A percentile compares a stretch with the other conserved stretches of the same genome.
phyloP scores from a whole-genome alignment of 2,888 invertebrate species.

The Molanna angustata region DNA sequence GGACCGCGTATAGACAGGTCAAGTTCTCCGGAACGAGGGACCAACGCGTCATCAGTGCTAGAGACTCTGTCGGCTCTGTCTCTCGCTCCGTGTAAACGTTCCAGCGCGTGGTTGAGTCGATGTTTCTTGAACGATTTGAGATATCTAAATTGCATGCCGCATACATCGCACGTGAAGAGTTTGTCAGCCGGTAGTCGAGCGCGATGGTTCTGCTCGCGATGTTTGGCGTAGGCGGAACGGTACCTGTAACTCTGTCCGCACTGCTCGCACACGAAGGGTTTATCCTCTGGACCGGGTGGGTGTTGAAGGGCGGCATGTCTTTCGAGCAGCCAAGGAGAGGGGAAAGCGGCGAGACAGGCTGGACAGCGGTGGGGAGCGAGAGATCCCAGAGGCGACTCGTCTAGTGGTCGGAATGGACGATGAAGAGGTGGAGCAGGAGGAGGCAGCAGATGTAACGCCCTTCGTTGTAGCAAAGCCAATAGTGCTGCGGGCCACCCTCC shows the following conservation, averaged over 20 bases:
- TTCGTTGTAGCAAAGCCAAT: slow-evolving; percentile 48
- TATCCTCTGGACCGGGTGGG: slow-evolving; percentile 71
- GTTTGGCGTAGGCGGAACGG: slow-evolving; percentile 79
- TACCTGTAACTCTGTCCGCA: slow-evolving; percentile 89
- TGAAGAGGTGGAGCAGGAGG: slow-evolving; percentile 54
- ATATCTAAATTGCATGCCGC: slow-evolving; percentile 89
- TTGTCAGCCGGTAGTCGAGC: slow-evolving; percentile 85
- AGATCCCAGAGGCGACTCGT: slow-evolving; percentile 39
- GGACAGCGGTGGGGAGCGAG: slow-evolving; percentile 61
- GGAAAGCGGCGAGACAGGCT: slow-evolving; percentile 82
- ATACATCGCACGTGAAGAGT: slow-evolving; percentile 86
- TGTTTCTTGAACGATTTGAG: slow-evolving; percentile 89
- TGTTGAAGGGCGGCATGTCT: slow-evolving; percentile 84
- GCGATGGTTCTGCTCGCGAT: slow-evolving; percentile 86
- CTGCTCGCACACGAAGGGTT: slow-evolving; percentile 88
- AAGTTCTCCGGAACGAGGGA: slow-evolving; percentile 57
- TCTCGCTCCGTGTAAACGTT: slow-evolving; percentile 68
- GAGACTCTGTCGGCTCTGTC: slow-evolving; percentile 65
- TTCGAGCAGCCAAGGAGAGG: slow-evolving; percentile 83
- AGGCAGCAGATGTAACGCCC: slow-evolving; percentile 39
- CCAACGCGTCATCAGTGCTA: slow-evolving; percentile 66
- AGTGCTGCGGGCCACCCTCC: slow-evolving; percentile 53
- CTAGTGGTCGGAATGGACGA: slow-evolving; percentile 41
- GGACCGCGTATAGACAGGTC: slow-evolving; percentile 55
- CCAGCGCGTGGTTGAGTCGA: slow-evolving; percentile 80